Base-by-base conservation (phyloP, 2,113 vertebrate genomes). In the Acrocephalus arundinaceus region DNA sequence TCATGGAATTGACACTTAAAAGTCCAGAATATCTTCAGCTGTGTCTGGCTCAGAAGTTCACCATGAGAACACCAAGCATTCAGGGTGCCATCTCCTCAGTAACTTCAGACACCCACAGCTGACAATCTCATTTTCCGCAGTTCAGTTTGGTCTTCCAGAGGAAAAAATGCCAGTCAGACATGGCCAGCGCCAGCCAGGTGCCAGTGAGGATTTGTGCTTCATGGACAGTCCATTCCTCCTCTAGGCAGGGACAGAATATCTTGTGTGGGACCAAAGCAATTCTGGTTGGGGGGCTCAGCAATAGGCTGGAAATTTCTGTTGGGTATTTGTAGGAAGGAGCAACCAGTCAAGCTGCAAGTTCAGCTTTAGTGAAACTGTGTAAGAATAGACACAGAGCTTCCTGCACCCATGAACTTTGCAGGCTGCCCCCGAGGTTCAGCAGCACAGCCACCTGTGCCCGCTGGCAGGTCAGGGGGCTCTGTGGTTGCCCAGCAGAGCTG, bases 241-340 rank as follows among this genome's bases (percentile, higher is more conserved):
- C 35, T 1, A 31, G 54, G 23, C 39, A 87, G 33, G 10, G 17
- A 35, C 45, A 76, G 76, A 68, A 22, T 2, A 74, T 11, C 43
- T 22, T 31, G 33, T 3, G 1, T 35, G 19, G 61, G 37, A 27
- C 35, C 66, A 37, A 71, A 49, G 11, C 37, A 65, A 1, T 33
- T 61, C 65, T 61, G 15, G 6, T 3, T 1, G 1, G 63, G 68
- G 77, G 43, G 4, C 0, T 1, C 10, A 52, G 22, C 6, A 4
- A 19, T 0, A 23, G 21, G 35, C 61, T 48, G 1, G 39, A 39
- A 7, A 4, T 5, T 30, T 37, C n/a, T 58, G 31, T 62, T 61
- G 16, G 12, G 9, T 70, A 3, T 65, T 74, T 43, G 18, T 66
- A 48, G 51, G 41, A 79, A 58, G 71, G 43, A 46, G 43, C 59